These are phyloP conservation scores for Heliconius ethilla DNA, from an alignment of 2,888 invertebrate species.

Conservation along the genomic window DNA sequence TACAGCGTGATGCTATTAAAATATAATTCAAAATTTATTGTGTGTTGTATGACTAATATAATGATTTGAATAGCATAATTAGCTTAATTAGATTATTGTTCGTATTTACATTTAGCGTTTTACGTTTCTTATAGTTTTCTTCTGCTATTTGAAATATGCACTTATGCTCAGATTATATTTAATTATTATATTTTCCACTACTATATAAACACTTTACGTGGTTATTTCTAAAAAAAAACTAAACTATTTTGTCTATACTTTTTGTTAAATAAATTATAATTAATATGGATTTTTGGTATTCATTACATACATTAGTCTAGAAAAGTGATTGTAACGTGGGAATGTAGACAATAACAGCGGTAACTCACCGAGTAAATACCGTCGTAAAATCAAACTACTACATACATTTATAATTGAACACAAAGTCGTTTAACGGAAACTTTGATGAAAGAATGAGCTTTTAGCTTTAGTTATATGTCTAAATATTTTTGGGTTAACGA, in stretches of 20 bases:
- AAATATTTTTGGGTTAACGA: slow-evolving; percentile 1
- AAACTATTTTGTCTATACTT: too few relatives aligned
- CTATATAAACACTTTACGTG: too few relatives aligned
- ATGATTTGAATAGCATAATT: too few relatives aligned
- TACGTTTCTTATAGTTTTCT: too few relatives aligned
- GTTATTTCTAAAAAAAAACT: too few relatives aligned
- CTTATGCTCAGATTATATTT: too few relatives aligned
- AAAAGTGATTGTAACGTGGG: slow-evolving; percentile 8
- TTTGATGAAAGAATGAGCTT: slow-evolving; percentile 10
- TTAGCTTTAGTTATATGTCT: background rate
- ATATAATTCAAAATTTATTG: too few relatives aligned
- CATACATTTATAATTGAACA: slow-evolving; percentile 8
- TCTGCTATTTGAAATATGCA: too few relatives aligned
- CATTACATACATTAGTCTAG: background rate
- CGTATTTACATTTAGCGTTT: too few relatives aligned
- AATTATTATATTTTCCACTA: too few relatives aligned
- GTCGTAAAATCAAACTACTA: slow-evolving; percentile 22
- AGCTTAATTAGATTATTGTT: too few relatives aligned
- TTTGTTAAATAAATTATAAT: background rate
- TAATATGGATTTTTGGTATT: background rate
- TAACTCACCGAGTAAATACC: slow-evolving; percentile 12
- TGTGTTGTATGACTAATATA: too few relatives aligned
- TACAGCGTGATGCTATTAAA: background rate
- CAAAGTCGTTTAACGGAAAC: slow-evolving; percentile 19
- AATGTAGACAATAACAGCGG: slow-evolving; percentile 15